These are phyloP conservation scores for Varecia variegata DNA, from an alignment of 2,797 vertebrate genomes.

Conservation along the genomic window DNA sequence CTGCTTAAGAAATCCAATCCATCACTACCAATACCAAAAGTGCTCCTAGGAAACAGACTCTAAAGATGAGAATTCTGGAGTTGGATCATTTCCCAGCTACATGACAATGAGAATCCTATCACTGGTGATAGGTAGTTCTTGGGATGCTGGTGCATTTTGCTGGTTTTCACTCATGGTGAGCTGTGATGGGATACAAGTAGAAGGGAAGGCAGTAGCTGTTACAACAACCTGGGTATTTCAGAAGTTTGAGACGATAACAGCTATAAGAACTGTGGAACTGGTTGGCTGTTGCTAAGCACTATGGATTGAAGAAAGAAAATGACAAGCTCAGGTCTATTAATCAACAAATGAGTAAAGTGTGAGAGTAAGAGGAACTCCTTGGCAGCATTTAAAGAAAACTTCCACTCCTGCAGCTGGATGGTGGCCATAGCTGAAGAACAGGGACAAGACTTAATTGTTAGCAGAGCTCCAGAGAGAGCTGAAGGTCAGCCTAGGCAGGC, in stretches of 20 bases:
- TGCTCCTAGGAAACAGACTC: neutral
- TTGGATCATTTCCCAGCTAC: neutral
- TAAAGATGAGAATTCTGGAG: neutral
- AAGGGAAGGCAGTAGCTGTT: neutral
- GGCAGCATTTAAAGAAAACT: neutral
- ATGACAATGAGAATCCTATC: neutral
- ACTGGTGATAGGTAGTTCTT: neutral
- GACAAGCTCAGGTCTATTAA: neutral
- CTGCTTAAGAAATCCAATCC: neutral
- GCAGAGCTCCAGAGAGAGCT: neutral
- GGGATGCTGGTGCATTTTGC: neutral
- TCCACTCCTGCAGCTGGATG: neutral
- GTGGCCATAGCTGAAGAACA: neutral
- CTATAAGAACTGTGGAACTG: neutral
- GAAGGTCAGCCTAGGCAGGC: neutral
- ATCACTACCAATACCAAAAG: neutral
- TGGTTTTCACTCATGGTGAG: neutral
- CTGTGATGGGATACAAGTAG: neutral
- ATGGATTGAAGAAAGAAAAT: neutral
- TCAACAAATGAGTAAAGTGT: neutral
- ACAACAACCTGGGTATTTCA: neutral
- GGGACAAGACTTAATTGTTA: neutral
- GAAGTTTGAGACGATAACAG: neutral
- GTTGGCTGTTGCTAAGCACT: neutral
- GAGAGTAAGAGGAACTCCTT: neutral